Base-by-base conservation (phyloP, 2,797 vertebrate species). In the Danio choprae region DNA sequence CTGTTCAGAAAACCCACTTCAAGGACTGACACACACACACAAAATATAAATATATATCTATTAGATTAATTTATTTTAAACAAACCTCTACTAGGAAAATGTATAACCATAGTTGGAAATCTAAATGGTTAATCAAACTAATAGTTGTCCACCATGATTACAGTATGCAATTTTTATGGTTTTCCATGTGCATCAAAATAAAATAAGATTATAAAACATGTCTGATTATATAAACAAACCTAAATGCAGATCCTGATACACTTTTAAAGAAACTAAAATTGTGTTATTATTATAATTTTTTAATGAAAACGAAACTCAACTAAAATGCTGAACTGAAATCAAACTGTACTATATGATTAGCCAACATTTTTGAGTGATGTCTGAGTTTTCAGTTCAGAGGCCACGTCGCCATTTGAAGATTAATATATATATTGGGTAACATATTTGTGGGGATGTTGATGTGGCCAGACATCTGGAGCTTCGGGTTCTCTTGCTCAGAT, bases 391-490 rank as follows among this genome's bases (percentile, higher is more conserved):
- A 71, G 18, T 80, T 76, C 6, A 18, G 50, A 74, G 13, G 38
- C 65, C 70, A 12, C 74, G 64, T 18, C 9, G 74, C 60, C 63
- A 76, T 79, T 60, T 68, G 58, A 67, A 67, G 59, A 84, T 77
- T 59, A 65, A 84, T 74, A 73, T 77, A 73, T 77, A 76, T 64
- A 82, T 74, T 62, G 43, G 56, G 63, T 20, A 64, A 59, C 80
- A 84, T 86, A 82, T 69, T 80, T 84, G 85, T 40, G 82, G 85
- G 76, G 18, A 67, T 62, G 63, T 84, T 86, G 75, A 86, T 80
- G 80, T 84, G 82, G 79, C 15, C n/a, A 58, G 65, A 58, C 51
- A 58, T 81, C 69, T 50, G 71, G 41, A 76, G 79, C 38, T 43
- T 78, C 64, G 67, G 83, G 20, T 56, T 68, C 41, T 59, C 50